Conservation (phyloP, 1,140 invertebrate genomes). For the Sinonovacula constricta region DNA sequence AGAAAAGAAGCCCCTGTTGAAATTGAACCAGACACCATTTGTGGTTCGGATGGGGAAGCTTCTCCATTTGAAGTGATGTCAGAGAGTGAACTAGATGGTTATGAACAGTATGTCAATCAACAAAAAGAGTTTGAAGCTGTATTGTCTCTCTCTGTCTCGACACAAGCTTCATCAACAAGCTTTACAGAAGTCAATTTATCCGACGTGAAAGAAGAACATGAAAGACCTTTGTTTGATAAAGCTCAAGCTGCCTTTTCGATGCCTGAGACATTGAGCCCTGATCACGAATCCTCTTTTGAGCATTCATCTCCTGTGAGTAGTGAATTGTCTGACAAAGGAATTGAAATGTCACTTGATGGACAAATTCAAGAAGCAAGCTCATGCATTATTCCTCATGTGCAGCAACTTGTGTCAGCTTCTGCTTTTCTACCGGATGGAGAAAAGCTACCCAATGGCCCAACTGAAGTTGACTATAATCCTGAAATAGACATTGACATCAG, state of each 20-base stretch:
- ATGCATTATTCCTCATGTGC: not conserved
- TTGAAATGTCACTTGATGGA: slow-evolving; percentile 60
- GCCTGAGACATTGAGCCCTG: slow-evolving; percentile 47
- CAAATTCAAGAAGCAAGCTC: slow-evolving; percentile 6
- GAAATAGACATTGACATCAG: slow-evolving; percentile 78
- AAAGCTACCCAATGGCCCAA: slow-evolving; percentile 80
- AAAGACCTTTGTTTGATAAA: slow-evolving; percentile 19
- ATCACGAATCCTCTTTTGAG: slow-evolving; percentile 67
- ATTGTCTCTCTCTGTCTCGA: slow-evolving; percentile 49
- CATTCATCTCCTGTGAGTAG: slow-evolving; percentile 69
- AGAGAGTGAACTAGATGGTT: slow-evolving; percentile 74
- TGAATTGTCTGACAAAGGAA: slow-evolving; percentile 68
- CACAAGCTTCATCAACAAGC: slow-evolving; percentile 53
- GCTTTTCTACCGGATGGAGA: not conserved
- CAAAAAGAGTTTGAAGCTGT: slow-evolving; percentile 49
- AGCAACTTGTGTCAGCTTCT: no score
- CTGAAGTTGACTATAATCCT: slow-evolving; percentile 81
- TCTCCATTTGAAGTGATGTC: slow-evolving; percentile 79
- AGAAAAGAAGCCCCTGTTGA: not conserved
- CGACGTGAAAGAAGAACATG: slow-evolving; percentile 46
- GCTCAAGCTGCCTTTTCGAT: slow-evolving; percentile 51
- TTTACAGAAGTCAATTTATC: slow-evolving; percentile 54
- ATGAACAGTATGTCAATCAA: slow-evolving; percentile 58
- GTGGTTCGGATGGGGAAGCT: slow-evolving; percentile 36
- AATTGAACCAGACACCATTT: not conserved